Base-by-base conservation (phyloP, 2,888 invertebrate genomes). In the Melanchra persicariae region DNA sequence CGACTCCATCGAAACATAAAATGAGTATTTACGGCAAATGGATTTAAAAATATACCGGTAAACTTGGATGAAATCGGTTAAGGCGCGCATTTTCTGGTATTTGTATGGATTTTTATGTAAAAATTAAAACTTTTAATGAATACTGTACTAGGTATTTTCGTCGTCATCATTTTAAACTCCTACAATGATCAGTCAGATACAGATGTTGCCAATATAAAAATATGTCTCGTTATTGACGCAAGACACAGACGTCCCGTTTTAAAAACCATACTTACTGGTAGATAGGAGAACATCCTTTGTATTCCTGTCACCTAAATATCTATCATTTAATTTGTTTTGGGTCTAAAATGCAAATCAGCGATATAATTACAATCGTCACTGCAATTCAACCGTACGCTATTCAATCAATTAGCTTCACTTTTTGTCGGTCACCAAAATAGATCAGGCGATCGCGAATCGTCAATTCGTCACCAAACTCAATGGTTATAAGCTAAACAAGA, bases 1-100 rank as follows among this genome's bases (percentile, higher is more conserved):
- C 67, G 71, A 69, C 57, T 58, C 45, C 71, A 70, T 68, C 54
- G 59, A 74, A 54, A 60, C 70, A 77, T 82, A 74, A 84, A 82
- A 70, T 66, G 26, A 69, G 57, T 64, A 63, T 79, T 79, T 84
- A 82, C 71, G 61, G 59, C 52, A 61, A 67, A 80, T 58, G 47
- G 17, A 17, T 65, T 68, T 34, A 63, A 65, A 67, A 72, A 76
- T 59, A 69, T 60, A 73, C 69, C 58, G 55, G 61, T 51, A 40
- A 69, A 63, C 57, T 68, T 60, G 52, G 52, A 63, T 65, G 19
- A 22, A 57, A 64, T 63, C 17, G 45, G 74, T 57, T 68, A 64
- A 49, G 54, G 43, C 24, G n/a, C 37, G 57, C 47, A 52, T 9
- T 59, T 37, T 67, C 24, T n/a, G 24, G 26, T 30, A 63, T 15